Base-by-base conservation (phyloP, 2,113 vertebrate species). In the Tautogolabrus adspersus region DNA sequence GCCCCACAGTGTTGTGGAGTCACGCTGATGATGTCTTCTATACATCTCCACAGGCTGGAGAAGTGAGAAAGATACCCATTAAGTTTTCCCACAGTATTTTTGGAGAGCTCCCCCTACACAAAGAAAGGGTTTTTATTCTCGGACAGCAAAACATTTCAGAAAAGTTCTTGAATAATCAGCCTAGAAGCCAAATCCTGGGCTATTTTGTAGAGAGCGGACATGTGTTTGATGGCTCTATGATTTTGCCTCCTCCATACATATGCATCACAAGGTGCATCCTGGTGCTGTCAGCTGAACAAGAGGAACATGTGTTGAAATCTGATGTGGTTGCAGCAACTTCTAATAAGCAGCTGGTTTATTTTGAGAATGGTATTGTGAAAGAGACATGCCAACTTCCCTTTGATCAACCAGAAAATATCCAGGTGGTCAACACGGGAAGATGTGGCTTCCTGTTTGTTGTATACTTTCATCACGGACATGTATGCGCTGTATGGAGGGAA, bases 1-100 rank as follows among this genome's bases (percentile, higher is more conserved):
- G 98, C 8, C 97, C 97, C 34, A 94, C 95, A 0, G 63, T 98
- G 77, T 26, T 97, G 52, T 98, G 97, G 97, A 94, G 80, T 12
- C 89, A 95, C 19, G 65, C 74, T 0, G 83, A 87, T 47, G 79
- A 82, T 10, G 84, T 96, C 37, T 96, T 93, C 82, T 95, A 89
- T 76, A 79, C 93, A 18, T 97, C 96, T 44, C 65, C 90, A 1
- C 58, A 86, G 63, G 85, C 86, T 21, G 46, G 80, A 5, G 84
- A 81, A 0, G 87, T 98, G 63, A 85, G 81, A 49, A 93, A 91
- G 79, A 75, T 95, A 11, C 93, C 96, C 44, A 2, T 94, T 68
- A 86, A 84, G 15, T 72, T 97, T 60, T 94, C 94, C 34, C 56
- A 97, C 54, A 71, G 73, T 72, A 94, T 97, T 89, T 81, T 92